Percentiles rank a stretch among this genome's conserved stretches.
Evolutionary conservation across 1,140 invertebrate genomes (phyloP).

Genomic region (Drosophila tristis): DNA sequence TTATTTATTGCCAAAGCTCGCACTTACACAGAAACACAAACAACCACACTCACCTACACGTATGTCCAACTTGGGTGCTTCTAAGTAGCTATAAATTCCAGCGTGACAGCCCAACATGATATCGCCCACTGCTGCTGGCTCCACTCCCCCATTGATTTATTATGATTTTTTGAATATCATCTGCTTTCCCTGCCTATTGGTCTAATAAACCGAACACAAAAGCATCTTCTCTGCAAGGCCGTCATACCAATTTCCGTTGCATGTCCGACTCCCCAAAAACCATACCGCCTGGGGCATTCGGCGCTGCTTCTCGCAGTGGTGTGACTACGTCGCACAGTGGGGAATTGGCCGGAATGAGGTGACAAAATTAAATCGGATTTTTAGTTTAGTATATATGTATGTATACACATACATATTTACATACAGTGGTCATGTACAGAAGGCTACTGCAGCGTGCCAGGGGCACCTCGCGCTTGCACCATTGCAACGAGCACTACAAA

Average conservation of each 20-base stretch:
- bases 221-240: slow-evolving; percentile 27
- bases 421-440: no score
- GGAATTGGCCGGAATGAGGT: no score
- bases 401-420: no score
- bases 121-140: slow-evolving; percentile 8
- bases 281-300: not conserved
- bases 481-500: no score
- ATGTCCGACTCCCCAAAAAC: slow-evolving; percentile 15
- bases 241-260: slow-evolving; percentile 24
- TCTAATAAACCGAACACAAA: slow-evolving; percentile 22
- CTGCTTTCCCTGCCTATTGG: slow-evolving; percentile 8
- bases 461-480: no score
- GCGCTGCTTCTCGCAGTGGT: no score
- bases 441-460: no score
- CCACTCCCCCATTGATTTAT: slow-evolving; percentile 52
- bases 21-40: slow-evolving; percentile 1
- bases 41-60: no score
- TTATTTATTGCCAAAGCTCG: slow-evolving; percentile 57
- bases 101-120: slow-evolving; percentile 37
- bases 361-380: no score
- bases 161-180: slow-evolving; percentile 17
- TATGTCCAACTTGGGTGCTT: not conserved
- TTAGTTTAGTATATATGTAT: no score
- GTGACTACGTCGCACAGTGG: no score
- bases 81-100: slow-evolving; percentile 59